Evolutionary conservation across 1,140 invertebrate species (phyloP).

Genomic region (Leptinotarsa defecta): DNA sequence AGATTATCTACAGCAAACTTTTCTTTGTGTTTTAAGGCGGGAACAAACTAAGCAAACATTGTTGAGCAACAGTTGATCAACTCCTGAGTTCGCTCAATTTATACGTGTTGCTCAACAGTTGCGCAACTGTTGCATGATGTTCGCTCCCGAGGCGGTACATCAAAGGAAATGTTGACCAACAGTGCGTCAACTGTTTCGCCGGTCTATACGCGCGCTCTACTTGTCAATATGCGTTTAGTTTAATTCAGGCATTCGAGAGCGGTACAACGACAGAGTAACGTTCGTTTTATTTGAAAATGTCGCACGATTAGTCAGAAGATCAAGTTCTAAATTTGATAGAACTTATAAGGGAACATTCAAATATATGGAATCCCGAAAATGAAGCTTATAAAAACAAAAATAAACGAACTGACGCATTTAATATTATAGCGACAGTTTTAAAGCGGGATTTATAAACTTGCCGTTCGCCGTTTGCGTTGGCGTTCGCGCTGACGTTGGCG

Average conservation of each 20-base stretch:
- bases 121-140: neutral
- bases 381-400: slow-evolving; percentile 17
- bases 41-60: no score
- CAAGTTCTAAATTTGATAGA: slow-evolving; percentile 11
- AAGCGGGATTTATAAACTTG: no score
- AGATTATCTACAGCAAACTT: no score
- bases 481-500: no score
- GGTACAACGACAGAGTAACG: no score
- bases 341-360: neutral
- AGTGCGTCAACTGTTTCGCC: neutral
- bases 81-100: slow-evolving; percentile 15
- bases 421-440: slow-evolving; percentile 7
- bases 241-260: no score
- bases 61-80: no score
- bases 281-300: neutral
- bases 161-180: slow-evolving; percentile 17
- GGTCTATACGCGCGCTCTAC: neutral
- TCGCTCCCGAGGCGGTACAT: neutral
- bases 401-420: slow-evolving; percentile 12
- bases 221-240: no score
- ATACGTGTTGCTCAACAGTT: slow-evolving; percentile 12
- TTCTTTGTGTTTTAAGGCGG: no score
- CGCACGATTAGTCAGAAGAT: slow-evolving; percentile 10
- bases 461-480: no score
- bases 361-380: slow-evolving; percentile 17